Evolutionary conservation across 2,797 vertebrate genomes (phyloP).

Genomic region (Anolis apletophallus): DNA sequence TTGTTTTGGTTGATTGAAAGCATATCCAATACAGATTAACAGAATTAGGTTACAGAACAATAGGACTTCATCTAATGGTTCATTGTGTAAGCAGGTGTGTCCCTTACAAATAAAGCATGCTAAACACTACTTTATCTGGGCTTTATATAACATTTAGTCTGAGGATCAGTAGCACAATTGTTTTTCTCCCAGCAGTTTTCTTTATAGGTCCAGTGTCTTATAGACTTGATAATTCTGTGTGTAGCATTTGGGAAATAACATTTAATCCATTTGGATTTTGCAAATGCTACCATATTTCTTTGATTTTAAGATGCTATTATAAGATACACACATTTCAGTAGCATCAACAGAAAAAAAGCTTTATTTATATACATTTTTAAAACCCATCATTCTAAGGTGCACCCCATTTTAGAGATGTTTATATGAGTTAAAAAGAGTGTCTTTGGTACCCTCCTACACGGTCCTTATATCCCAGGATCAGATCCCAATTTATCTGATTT

Average conservation of each 20-base stretch:
- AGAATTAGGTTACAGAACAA: conserved; percentile 72
- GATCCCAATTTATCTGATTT: too few relatives aligned
- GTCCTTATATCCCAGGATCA: too few relatives aligned
- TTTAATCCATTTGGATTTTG: conserved; percentile 4
- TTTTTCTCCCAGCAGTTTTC: background rate
- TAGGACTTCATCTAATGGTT: conserved; percentile 70
- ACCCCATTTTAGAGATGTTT: too few relatives aligned
- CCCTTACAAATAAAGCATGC: conserved; percentile 54
- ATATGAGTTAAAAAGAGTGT: too few relatives aligned
- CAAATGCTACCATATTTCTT: background rate
- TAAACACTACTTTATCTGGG: conserved; percentile 8
- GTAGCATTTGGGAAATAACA: background rate
- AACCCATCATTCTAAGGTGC: too few relatives aligned
- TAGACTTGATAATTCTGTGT: background rate
- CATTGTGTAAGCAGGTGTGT: conserved; percentile 60
- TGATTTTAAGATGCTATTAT: too few relatives aligned
- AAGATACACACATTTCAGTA: too few relatives aligned
- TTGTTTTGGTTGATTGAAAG: conserved; percentile 73
- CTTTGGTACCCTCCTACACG: too few relatives aligned
- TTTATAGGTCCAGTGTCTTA: background rate
- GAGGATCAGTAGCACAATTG: background rate
- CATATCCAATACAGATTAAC: conserved; percentile 74
- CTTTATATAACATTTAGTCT: conserved; percentile 18
- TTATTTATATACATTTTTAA: too few relatives aligned
- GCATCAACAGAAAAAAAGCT: too few relatives aligned